phyloP scores from a whole-genome alignment of 2,113 vertebrate genomes.

The Hyperopisus bebe region DNA sequence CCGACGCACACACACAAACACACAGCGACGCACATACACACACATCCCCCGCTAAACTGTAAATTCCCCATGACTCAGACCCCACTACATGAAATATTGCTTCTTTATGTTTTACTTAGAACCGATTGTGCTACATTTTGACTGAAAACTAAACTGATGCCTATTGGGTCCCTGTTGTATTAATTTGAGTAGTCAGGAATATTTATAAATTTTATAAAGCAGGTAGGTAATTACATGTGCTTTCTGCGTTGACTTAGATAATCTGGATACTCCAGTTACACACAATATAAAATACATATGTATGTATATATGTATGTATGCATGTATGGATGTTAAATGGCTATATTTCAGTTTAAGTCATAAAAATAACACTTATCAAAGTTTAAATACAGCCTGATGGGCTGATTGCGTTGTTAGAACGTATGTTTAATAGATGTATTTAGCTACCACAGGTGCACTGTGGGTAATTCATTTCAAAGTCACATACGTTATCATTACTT shows the following conservation, averaged over 20 bases:
- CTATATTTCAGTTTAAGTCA: not conserved
- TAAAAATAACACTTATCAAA: not conserved
- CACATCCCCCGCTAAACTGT: not conserved
- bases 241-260: not conserved
- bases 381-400: not conserved
- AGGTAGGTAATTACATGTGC: not conserved
- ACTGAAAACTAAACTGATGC: not conserved
- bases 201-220: not conserved
- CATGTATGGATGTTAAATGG: not conserved
- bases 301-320: not conserved
- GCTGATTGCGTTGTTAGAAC: not conserved
- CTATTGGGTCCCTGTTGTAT: not conserved
- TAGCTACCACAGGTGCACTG: not conserved
- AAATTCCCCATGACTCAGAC: not conserved
- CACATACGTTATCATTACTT: not conserved
- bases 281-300: not conserved
- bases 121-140: not conserved
- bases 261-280: not conserved
- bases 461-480: not conserved
- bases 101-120: not conserved
- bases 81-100: not conserved
- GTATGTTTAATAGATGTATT: not conserved
- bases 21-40: not conserved
- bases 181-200: not conserved
- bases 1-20: not conserved